Percentiles rank a stretch among this genome's conserved stretches.
Conservation (phyloP, 2,888 invertebrate genomes). For the Lomographa bimaculata region DNA sequence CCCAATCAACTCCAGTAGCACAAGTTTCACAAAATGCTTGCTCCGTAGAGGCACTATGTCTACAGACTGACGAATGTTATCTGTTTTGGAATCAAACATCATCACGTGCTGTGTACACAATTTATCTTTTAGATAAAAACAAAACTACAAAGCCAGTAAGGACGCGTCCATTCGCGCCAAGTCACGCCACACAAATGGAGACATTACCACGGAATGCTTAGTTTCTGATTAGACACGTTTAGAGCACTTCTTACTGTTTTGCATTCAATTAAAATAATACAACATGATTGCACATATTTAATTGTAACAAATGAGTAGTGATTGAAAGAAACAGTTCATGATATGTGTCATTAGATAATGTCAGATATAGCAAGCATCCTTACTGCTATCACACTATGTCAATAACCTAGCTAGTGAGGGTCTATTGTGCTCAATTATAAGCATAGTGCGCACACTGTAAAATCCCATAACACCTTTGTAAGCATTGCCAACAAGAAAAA, state of each 20-base stretch:
- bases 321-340: no score
- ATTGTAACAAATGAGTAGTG: no score
- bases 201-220: no score
- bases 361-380: no score
- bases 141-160: constrained; percentile 29
- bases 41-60: constrained; percentile 31
- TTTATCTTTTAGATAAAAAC: constrained; percentile 36
- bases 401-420: constrained; percentile 5
- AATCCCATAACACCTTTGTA: constrained; percentile 10
- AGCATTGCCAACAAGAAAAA: not conserved
- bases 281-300: no score
- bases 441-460: constrained; percentile 22
- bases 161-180: not conserved
- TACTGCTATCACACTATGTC: constrained; percentile 4
- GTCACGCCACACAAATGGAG: not conserved
- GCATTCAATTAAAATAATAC: no score
- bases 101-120: constrained; percentile 31
- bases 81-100: constrained; percentile 1
- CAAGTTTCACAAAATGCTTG: constrained; percentile 1
- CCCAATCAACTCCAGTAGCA: constrained; percentile 8
- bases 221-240: no score
- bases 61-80: constrained; percentile 30
- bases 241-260: no score
- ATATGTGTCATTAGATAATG: no score
- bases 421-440: constrained; percentile 9